These are phyloP conservation scores for Syrphus vitripennis DNA, from an alignment of 2,888 invertebrate genomes.

Conservation along the genomic window DNA sequence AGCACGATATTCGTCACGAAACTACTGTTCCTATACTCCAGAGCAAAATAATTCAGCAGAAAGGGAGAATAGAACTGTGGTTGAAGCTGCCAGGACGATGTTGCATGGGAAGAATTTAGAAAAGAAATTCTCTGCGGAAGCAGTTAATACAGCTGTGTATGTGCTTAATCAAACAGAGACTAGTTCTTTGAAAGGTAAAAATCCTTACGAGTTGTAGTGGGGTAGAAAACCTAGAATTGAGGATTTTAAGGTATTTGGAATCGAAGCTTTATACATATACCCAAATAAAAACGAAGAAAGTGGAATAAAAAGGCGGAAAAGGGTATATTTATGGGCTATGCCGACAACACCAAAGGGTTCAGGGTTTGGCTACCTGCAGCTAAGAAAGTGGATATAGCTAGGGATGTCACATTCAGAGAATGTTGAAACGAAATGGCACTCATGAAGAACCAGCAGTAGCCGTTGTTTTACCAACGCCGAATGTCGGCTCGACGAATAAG, in stretches of 20 bases:
- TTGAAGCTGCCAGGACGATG: too few species aligned
- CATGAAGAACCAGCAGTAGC: not conserved
- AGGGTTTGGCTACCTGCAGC: too few species aligned
- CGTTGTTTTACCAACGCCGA: not conserved
- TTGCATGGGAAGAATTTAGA: slow-evolving; percentile 63
- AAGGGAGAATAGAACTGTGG: too few species aligned
- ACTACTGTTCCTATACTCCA: slow-evolving; percentile 75
- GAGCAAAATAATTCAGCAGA: slow-evolving; percentile 77
- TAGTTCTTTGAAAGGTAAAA: slow-evolving; percentile 66
- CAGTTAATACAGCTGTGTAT: slow-evolving; percentile 76
- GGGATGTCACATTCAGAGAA: slow-evolving; percentile 51
- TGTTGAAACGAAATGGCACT: not conserved
- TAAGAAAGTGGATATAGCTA: too few species aligned
- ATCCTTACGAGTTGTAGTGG: slow-evolving; percentile 73
- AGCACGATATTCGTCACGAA: slow-evolving; percentile 65
- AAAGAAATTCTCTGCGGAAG: slow-evolving; percentile 77
- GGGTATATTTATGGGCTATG: slow-evolving; percentile 51
- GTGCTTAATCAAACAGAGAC: slow-evolving; percentile 75
- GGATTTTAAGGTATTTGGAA: slow-evolving; percentile 40
- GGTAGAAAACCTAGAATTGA: slow-evolving; percentile 10
- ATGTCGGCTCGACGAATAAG: not conserved
- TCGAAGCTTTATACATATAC: slow-evolving; percentile 33
- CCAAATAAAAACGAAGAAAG: slow-evolving; percentile 44
- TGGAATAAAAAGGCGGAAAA: slow-evolving; percentile 33
- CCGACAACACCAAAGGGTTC: slow-evolving; percentile 26